phyloP scores from a whole-genome alignment of 1,140 invertebrate genomes.

The Hylaeus volcanicus region DNA sequence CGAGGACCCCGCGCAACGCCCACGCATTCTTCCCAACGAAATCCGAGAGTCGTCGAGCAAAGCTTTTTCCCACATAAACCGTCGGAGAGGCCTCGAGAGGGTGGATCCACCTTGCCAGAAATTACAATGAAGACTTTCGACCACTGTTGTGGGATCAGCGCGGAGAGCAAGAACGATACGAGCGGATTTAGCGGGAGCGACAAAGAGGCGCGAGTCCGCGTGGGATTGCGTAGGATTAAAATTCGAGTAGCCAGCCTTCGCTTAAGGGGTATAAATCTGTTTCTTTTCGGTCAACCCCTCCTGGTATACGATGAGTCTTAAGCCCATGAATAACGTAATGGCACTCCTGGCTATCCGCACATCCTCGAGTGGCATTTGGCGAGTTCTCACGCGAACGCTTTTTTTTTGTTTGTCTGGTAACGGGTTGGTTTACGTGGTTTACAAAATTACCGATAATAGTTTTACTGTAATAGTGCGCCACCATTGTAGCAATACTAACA shows the following conservation, averaged over 20 bases:
- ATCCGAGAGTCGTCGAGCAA: slow-evolving; percentile 30
- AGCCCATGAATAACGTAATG: slow-evolving; percentile 41
- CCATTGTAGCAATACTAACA: too few species aligned
- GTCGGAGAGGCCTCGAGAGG: slow-evolving; percentile 32
- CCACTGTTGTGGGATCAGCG: slow-evolving; percentile 53
- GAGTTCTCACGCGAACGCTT: too few species aligned
- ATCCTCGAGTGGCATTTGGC: not conserved
- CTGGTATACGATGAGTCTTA: slow-evolving; percentile 24
- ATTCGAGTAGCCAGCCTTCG: slow-evolving; percentile 48
- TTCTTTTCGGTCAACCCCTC: slow-evolving; percentile 28
- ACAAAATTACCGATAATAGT: too few species aligned
- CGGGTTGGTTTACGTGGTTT: too few species aligned
- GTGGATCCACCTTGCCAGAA: slow-evolving; percentile 26
- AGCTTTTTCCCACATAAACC: slow-evolving; percentile 59
- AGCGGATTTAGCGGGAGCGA: slow-evolving; percentile 2
- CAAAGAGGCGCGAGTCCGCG: slow-evolving; percentile 24
- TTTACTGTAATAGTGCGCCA: too few species aligned
- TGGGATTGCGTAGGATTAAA: slow-evolving; percentile 64
- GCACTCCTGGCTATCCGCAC: too few species aligned
- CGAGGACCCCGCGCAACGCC: not conserved
- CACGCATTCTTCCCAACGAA: slow-evolving; percentile 39
- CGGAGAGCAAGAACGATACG: slow-evolving; percentile 32
- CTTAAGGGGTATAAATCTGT: slow-evolving; percentile 44
- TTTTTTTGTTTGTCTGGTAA: too few species aligned
- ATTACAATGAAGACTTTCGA: slow-evolving; percentile 60